Conservation (phyloP, 1,140 invertebrate species). For the Melipona quadrifasciata region DNA sequence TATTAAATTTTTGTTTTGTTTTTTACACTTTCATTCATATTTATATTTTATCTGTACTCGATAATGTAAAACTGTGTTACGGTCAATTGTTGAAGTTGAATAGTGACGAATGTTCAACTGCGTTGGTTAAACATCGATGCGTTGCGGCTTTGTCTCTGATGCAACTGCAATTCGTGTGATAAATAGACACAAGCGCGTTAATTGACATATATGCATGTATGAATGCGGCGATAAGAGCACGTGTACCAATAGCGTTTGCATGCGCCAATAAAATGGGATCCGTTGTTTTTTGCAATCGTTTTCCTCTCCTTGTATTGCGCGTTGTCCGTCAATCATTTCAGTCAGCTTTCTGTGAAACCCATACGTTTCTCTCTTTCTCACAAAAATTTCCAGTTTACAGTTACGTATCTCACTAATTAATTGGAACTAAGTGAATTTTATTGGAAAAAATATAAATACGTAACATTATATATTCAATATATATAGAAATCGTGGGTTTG, state of each 20-base stretch:
- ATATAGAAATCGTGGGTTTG: no score
- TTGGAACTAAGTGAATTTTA: not conserved
- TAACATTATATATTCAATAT: no score
- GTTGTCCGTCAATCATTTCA: no score
- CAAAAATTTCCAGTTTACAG: not conserved
- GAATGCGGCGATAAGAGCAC: slow-evolving; percentile 5
- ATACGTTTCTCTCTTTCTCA: not conserved
- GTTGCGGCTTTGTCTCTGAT: not conserved
- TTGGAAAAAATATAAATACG: not conserved
- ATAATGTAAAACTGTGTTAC: not conserved
- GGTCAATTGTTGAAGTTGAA: no score
- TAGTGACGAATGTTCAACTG: not conserved
- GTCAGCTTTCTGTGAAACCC: not conserved
- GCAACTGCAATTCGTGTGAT: not conserved
- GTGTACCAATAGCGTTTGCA: not conserved
- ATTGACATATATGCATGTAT: not conserved
- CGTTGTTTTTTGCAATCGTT: not conserved
- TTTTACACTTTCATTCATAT: not conserved
- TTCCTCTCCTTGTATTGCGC: not conserved
- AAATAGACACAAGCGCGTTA: not conserved
- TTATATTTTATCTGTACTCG: not conserved
- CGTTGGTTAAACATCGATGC: not conserved
- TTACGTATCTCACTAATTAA: not conserved
- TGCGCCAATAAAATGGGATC: not conserved
- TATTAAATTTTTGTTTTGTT: not conserved